Evolutionary conservation across 2,888 invertebrate species (phyloP).

Genomic region (Zootermopsis nevadensis): DNA sequence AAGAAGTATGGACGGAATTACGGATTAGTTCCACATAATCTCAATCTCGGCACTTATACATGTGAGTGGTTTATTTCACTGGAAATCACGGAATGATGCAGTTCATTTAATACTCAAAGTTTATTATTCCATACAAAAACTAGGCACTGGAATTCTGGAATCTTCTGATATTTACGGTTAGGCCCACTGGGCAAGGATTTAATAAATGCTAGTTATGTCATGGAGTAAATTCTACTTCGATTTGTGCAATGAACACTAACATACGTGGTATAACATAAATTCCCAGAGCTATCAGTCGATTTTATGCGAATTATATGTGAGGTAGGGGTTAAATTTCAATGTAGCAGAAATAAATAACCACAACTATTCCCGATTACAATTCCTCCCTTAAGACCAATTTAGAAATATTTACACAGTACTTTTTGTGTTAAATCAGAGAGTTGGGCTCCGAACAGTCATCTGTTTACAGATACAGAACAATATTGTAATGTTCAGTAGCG

Average conservation of each 20-base stretch:
- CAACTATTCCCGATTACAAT: not conserved
- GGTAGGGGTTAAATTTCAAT: not conserved
- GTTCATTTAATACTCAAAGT: no score
- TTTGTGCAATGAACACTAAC: not conserved
- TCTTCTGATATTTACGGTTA: no score
- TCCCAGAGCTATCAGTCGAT: not conserved
- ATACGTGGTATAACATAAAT: not conserved
- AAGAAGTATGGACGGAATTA: no score
- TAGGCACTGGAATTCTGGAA: no score
- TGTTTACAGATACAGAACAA: not conserved
- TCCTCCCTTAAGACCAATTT: conserved; percentile 3
- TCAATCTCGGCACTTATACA: no score
- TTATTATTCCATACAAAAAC: no score
- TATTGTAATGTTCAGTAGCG: not conserved
- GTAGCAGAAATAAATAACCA: not conserved
- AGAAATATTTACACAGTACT: not conserved
- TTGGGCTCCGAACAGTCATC: not conserved
- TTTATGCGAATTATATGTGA: not conserved
- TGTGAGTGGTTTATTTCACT: no score
- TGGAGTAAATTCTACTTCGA: not conserved
- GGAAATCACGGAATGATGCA: no score
- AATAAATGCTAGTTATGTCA: not conserved
- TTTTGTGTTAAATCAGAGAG: not conserved
- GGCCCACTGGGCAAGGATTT: not conserved
- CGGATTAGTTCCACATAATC: no score